Base-by-base conservation (phyloP, 2,888 invertebrate species). In the Leucophenga montana region DNA sequence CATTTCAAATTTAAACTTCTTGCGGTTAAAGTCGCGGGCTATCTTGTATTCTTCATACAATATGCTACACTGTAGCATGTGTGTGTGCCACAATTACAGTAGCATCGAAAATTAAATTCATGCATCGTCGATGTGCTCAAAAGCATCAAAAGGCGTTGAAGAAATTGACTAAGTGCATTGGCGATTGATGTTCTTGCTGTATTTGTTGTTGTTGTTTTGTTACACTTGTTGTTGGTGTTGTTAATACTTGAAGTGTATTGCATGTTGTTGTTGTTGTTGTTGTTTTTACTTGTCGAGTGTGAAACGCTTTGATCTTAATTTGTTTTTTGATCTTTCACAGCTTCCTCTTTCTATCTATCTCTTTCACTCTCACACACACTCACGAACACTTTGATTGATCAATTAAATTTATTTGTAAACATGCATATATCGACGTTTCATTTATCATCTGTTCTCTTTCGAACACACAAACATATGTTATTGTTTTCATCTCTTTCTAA, bases 401-500 rank as follows among this genome's bases (percentile, higher is more conserved):
- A 86, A 86, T 86, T 86, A 86, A 86, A 86, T 84, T 86, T 84
- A 85, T 86, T 86, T 86, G 86, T 86, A 86, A 86, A 85, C 87
- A 69, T 73, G 69, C 70, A 65, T 70, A 46, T 66, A 27, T 59
- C 56, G 66, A 48, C 54, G 69, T 61, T 46, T 18, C 16, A 53
- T 18, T 53, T 53, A 53, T 53, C 16, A 53, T 9, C 70, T 64
- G 27, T 11, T 54, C 54, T 39, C 39, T 27, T 27, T 27, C 4
- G 4, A 4, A 27, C 4, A 4, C 27, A 27, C 39, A 1, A 39
- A 8, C n/a, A n/a, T n/a, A n/a, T n/a, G n/a, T 8, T 39, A 8
- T 5, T 39, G 9, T 39, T 11, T 39, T 3, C 11, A 39, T 39
- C 8, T 39, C 39, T 5, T 11, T 39, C 39, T 8, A 39, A 39